Evolutionary conservation across 1,140 invertebrate species (phyloP).

Genomic region (Drosophila truncata): DNA sequence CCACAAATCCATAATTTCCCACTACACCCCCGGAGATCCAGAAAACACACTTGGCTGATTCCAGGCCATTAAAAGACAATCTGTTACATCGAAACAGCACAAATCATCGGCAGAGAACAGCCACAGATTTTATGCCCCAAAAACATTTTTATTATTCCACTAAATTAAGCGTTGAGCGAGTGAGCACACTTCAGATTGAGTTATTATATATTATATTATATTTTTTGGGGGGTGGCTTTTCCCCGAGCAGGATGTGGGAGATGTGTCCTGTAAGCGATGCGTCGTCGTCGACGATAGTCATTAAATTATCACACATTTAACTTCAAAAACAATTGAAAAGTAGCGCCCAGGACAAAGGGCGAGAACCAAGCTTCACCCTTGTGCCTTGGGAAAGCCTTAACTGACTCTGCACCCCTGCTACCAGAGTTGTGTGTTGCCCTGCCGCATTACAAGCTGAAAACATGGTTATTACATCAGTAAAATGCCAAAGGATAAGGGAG

Average conservation of each 20-base stretch:
- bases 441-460: slow-evolving; percentile 85
- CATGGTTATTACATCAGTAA: slow-evolving; percentile 85
- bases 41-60: slow-evolving; percentile 17
- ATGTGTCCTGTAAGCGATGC: slow-evolving; percentile 60
- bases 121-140: slow-evolving; percentile 74
- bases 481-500: slow-evolving; percentile 27
- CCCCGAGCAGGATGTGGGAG: slow-evolving; percentile 9
- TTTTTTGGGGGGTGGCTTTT: slow-evolving; percentile 7
- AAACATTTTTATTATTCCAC: slow-evolving; percentile 84
- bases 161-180: slow-evolving; percentile 73
- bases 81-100: slow-evolving; percentile 82
- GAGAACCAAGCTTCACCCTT: slow-evolving; percentile 27
- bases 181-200: slow-evolving; percentile 33
- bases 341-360: slow-evolving; percentile 40
- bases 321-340: slow-evolving; percentile 84
- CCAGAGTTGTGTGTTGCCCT: slow-evolving; percentile 49
- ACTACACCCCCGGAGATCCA: slow-evolving; percentile 13
- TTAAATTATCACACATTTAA: slow-evolving; percentile 85
- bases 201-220: slow-evolving; percentile 10
- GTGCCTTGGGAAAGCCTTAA: slow-evolving; percentile 40
- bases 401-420: slow-evolving; percentile 50
- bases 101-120: slow-evolving; percentile 68
- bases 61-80: slow-evolving; percentile 76
- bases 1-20: slow-evolving; percentile 10
- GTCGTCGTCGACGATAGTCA: slow-evolving; percentile 81